Evolutionary conservation across 2,113 vertebrate genomes (phyloP), one percentile per base, ranked within the genome.

Genomic region (Calyptomena viridis): DNA sequence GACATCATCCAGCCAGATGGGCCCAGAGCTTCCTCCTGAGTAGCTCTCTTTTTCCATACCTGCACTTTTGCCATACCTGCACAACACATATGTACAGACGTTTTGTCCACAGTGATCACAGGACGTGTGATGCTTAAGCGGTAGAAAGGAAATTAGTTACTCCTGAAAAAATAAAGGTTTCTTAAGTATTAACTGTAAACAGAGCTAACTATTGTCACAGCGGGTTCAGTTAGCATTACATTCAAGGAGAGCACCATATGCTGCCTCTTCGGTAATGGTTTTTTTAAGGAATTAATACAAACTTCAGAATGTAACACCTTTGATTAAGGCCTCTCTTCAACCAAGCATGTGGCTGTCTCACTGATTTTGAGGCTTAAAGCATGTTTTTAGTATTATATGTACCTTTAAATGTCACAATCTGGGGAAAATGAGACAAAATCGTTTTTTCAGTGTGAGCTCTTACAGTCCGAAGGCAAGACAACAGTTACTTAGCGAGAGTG

Each of bases 1-100:
- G 90, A 99, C 98, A 22, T 99, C 99, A 58, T 99, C 99, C 97
- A 99, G 55, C 96, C 99, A 98, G 95, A 99, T 99, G 39, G 98
- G 98, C 91, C 98, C 98, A 4, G 94, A 56, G 37, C 97, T 97
- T 79, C 90, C 96, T 79, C 98, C 97, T 9, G 98, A 98, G 66
- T 92, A 97, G 77, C 94, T 95, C 63, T 97, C 97, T 42, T 42
- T 77, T 13, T 77, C 87, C 72, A 84, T 5, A 5, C 96, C 74
- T 8, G 95, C 84, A 8, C 95, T 98, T 92, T 97, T 98, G 21
- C 99, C 98, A 33, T 98, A 98, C 94, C 99, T 98, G 96, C 6
- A 5, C 71, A 84, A 92, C 40, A 93, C 27, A 71, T 17, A 84
- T 2, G 0, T 27, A 11, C 8, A 56, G 6, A 1, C 0, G 0